Percentiles rank a stretch among this genome's conserved stretches.
These are phyloP conservation scores for Danionella dracula DNA, from an alignment of 2,797 vertebrate species.

Conservation along the genomic window DNA sequence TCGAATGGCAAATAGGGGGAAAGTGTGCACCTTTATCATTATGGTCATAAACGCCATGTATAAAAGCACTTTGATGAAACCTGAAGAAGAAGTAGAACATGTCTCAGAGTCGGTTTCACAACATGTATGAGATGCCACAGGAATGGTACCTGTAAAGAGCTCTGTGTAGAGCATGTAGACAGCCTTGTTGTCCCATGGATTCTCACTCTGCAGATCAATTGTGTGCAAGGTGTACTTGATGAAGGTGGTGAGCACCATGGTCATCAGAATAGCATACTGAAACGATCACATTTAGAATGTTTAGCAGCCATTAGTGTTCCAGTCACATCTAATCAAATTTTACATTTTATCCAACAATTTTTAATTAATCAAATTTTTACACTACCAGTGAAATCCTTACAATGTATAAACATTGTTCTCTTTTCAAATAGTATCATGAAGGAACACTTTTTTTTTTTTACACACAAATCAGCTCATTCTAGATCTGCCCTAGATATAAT, in stretches of 20 bases:
- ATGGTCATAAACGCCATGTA: conserved; percentile 99
- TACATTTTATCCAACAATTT: too few relatives aligned
- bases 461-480: too few relatives aligned
- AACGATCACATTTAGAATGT: background rate
- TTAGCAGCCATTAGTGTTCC: background rate
- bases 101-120: too few relatives aligned
- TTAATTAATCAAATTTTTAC: too few relatives aligned
- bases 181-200: conserved; percentile 96
- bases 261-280: conserved; percentile 92
- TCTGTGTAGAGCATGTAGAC: conserved; percentile 97
- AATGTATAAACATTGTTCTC: too few relatives aligned
- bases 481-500: too few relatives aligned
- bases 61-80: conserved; percentile 93
- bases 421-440: too few relatives aligned
- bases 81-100: conserved; percentile 54
- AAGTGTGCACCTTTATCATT: conserved; percentile 98
- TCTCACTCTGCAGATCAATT: conserved; percentile 88
- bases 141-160: conserved; percentile 82
- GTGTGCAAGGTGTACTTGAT: conserved; percentile 92
- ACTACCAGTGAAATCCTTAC: too few relatives aligned
- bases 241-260: conserved; percentile 93
- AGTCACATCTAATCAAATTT: too few relatives aligned
- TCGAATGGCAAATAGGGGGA: conserved; percentile 94
- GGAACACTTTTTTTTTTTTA: too few relatives aligned
- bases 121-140: background rate